These are phyloP conservation scores for Pseudomyrmex pallidus DNA, from an alignment of 1,140 invertebrate species.

Conservation along the genomic window DNA sequence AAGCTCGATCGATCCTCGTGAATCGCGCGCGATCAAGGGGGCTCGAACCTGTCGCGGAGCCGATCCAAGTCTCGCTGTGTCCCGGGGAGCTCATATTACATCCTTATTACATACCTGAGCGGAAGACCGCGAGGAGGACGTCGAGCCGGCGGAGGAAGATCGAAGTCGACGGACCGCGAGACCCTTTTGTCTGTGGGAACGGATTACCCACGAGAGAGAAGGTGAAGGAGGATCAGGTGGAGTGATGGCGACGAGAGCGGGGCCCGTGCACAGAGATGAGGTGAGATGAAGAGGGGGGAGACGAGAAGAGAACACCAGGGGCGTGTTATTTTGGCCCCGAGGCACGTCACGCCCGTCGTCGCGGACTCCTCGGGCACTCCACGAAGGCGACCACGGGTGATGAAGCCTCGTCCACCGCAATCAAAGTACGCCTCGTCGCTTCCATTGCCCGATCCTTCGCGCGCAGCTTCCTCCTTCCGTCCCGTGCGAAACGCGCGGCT, in stretches of 20 bases:
- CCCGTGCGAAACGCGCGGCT: slow-evolving; percentile 1
- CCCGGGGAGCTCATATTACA: slow-evolving; percentile 83
- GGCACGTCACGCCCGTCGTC: slow-evolving; percentile 77
- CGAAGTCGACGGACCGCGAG: slow-evolving; percentile 82
- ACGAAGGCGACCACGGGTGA: slow-evolving; percentile 78
- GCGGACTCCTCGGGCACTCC: slow-evolving; percentile 62
- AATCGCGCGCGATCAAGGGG: slow-evolving; percentile 54
- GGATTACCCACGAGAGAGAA: slow-evolving; percentile 77
- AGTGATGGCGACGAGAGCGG: slow-evolving; percentile 43
- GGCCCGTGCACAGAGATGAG: slow-evolving; percentile 47
- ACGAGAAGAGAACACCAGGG: slow-evolving; percentile 21
- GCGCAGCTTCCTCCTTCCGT: slow-evolving; percentile 63
- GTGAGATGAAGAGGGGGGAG: background rate
- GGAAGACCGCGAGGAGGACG: slow-evolving; percentile 71
- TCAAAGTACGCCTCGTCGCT: slow-evolving; percentile 79
- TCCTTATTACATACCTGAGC: slow-evolving; percentile 74
- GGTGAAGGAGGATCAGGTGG: slow-evolving; percentile 33
- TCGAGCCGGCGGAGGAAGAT: slow-evolving; percentile 76
- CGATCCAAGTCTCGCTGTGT: slow-evolving; percentile 73
- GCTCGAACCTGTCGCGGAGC: slow-evolving; percentile 76
- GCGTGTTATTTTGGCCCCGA: slow-evolving; percentile 78
- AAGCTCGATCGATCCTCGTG: slow-evolving; percentile 59
- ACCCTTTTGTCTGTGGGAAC: slow-evolving; percentile 84
- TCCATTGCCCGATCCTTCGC: slow-evolving; percentile 61
- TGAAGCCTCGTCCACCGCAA: slow-evolving; percentile 80